phyloP scores from a whole-genome alignment of 2,888 invertebrate genomes.

The Abrostola tripartita region DNA sequence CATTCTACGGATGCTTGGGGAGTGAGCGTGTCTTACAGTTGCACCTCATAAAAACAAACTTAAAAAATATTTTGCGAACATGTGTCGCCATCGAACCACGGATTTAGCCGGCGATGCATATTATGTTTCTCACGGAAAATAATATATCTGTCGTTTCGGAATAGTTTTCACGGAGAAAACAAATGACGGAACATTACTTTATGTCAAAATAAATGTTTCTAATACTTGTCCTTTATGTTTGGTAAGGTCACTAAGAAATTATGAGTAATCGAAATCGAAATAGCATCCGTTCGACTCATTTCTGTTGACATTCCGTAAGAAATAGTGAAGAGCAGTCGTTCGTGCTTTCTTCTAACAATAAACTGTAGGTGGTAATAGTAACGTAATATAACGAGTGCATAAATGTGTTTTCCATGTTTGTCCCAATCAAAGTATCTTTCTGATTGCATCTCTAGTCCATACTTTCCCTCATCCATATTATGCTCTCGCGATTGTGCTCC shows the following conservation, averaged over 20 bases:
- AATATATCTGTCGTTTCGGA: conserved; percentile 73
- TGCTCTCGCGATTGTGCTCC: conserved; percentile 6
- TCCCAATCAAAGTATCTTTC: neutral
- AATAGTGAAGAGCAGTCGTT: neutral
- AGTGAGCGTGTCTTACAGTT: conserved; percentile 79
- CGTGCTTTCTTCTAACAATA: no score
- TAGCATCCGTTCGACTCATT: conserved; percentile 27
- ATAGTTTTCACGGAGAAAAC: conserved; percentile 69
- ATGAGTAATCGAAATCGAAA: conserved; percentile 48
- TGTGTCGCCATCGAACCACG: conserved; percentile 67
- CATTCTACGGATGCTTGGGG: conserved; percentile 81
- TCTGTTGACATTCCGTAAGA: conserved; percentile 13
- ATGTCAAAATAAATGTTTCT: conserved; percentile 63
- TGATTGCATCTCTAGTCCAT: conserved; percentile 2
- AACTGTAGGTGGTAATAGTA: no score
- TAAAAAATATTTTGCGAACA: conserved; percentile 76
- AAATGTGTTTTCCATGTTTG: no score
- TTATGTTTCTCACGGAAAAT: conserved; percentile 67
- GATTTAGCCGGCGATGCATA: conserved; percentile 73
- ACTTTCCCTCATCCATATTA: conserved; percentile 10
- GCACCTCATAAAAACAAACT: conserved; percentile 86
- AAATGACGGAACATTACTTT: conserved; percentile 69
- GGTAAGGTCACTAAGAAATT: conserved; percentile 55
- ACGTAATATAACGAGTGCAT: no score
- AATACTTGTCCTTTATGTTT: conserved; percentile 59